Percentiles rank a stretch among this genome's conserved stretches.
Evolutionary conservation across 2,113 vertebrate species (phyloP).

Genomic region (Archocentrus centrarchus): DNA sequence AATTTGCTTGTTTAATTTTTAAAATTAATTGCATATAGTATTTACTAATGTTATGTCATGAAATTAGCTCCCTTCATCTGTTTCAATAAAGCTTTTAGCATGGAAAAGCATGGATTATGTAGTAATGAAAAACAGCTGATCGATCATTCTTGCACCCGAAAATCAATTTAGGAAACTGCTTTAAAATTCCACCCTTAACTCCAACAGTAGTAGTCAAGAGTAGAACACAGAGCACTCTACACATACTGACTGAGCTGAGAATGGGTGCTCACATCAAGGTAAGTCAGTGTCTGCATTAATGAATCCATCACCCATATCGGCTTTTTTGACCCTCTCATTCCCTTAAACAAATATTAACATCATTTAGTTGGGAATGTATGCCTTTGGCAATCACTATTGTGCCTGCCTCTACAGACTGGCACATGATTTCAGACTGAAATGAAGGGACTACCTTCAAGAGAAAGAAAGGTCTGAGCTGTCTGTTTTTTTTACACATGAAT

Average conservation of each 20-base stretch:
- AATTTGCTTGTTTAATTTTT: background rate
- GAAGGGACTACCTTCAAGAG: constrained; percentile 18
- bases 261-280: background rate
- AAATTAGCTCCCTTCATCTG: background rate
- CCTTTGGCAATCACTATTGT: constrained; percentile 31
- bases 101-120: background rate
- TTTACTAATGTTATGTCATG: background rate
- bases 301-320: constrained; percentile 10
- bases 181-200: background rate
- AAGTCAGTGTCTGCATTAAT: constrained; percentile 40
- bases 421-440: constrained; percentile 25
- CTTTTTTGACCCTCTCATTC: constrained; percentile 25
- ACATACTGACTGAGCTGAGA: background rate
- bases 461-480: constrained; percentile 1
- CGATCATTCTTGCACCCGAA: background rate
- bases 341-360: constrained; percentile 55
- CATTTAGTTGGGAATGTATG: background rate
- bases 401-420: background rate
- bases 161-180: background rate
- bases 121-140: background rate
- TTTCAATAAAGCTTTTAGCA: background rate
- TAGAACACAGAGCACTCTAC: background rate
- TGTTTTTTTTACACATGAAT: background rate
- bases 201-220: background rate
- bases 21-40: background rate